Conservation (phyloP, 2,113 vertebrate species). For the Burhinus oedicnemus region DNA sequence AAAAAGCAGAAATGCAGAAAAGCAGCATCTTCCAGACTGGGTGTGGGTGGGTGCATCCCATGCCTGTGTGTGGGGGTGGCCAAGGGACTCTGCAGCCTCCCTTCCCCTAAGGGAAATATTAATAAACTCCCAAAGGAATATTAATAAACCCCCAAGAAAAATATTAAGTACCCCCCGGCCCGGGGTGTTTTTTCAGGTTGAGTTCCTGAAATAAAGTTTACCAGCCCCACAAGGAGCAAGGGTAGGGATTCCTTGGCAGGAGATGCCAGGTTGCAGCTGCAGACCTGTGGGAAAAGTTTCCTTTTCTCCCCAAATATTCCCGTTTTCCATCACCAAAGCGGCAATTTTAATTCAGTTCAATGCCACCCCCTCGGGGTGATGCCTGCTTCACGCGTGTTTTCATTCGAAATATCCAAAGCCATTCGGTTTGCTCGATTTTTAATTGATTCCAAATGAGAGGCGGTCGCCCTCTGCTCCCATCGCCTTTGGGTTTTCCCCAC, state of each 20-base stretch:
- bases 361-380: background rate
- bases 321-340: background rate
- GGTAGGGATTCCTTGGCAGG: background rate
- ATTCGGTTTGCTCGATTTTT: background rate
- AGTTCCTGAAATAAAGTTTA: background rate
- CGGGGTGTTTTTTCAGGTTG: background rate
- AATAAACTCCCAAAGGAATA: background rate
- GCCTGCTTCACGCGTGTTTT: background rate
- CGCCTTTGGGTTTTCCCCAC: background rate
- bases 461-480: background rate
- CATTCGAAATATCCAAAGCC: background rate
- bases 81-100: background rate
- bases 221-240: background rate
- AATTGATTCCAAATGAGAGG: background rate
- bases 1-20: background rate
- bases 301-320: background rate
- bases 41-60: accelerated
- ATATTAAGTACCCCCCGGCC: background rate
- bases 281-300: background rate
- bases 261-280: accelerated
- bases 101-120: background rate
- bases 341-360: background rate
- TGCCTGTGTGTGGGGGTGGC: background rate
- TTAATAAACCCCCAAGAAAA: background rate
- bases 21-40: background rate